Base-by-base conservation (phyloP, 2,888 invertebrate species). In the Argyra leucocephala region DNA sequence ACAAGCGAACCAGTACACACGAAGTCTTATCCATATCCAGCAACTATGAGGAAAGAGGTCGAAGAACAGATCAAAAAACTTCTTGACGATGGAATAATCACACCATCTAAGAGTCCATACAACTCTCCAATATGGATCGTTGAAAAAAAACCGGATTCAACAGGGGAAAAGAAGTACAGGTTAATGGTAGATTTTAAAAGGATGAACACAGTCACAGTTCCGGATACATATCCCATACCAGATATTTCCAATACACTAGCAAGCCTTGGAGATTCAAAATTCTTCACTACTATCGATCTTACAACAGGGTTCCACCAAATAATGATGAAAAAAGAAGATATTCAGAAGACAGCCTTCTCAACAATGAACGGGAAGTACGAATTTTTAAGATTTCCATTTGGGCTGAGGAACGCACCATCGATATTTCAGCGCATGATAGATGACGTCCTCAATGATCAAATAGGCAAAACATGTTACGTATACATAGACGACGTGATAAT, bases 11-110 rank as follows among this genome's bases (percentile, higher is more conserved):
- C 76, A 0, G 71, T 76, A 6, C 72, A 71, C 62, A 67, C 72
- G 0, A 75, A 76, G 71, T 70, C 71, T 6, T 77, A 77, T 66
- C 68, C 76, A 12, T 76, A 76, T 64, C 78, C 77, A 0, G 69
- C 74, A 26, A 68, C 71, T 24, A 73, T 76, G 69, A 69, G 74
- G 65, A 37, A 63, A 21, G 77, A 76, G 68, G 75, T 78, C 1
- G 69, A 75, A 5, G 69, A 63, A 10, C 74, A 78, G 68, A 71
- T 77, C 0, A 23, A 69, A 2, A 71, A 74, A 69, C 68, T 78
- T 62, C 60, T 75, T 18, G 61, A 72, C 2, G 72, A 73, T 62
- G 66, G 69, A 2, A 73, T 76, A 2, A 74, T 75, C 18, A 67
- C 72, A 64, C 70, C 70, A n/a, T 73, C 73, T 0, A 70, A 69